Evolutionary conservation across 2,797 vertebrate genomes (phyloP).

Genomic region (Oreortyx pictus): DNA sequence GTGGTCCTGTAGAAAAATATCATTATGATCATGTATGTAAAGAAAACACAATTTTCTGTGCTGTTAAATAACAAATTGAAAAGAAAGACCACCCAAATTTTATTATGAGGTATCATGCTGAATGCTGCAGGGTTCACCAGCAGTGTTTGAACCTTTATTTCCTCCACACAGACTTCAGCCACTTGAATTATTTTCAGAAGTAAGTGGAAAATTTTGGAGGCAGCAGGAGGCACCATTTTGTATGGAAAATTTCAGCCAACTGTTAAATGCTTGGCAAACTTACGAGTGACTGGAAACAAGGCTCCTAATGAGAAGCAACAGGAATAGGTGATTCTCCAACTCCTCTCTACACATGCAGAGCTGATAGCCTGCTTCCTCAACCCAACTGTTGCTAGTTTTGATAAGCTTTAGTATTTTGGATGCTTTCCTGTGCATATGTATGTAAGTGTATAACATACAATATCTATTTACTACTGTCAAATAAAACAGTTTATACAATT

Average conservation of each 20-base stretch:
- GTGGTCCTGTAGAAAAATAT: constrained; percentile 43
- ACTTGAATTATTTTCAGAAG: constrained; percentile 36
- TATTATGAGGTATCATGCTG: not conserved
- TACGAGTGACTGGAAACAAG: not conserved
- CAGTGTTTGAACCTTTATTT: constrained; percentile 25
- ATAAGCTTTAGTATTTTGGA: not conserved
- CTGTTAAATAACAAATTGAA: not conserved
- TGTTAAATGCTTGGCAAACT: constrained; percentile 47
- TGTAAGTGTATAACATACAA: not conserved
- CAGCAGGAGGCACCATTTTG: constrained; percentile 37
- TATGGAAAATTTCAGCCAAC: constrained; percentile 37
- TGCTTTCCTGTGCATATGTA: not conserved
- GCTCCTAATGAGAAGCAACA: constrained; percentile 40
- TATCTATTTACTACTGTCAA: constrained; percentile 19
- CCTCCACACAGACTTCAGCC: constrained; percentile 5
- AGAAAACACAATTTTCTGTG: not conserved
- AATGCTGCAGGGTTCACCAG: not conserved
- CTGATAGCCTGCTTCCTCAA: constrained; percentile 19
- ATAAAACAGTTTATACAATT: not conserved
- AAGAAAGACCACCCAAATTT: not conserved
- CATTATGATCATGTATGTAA: not conserved
- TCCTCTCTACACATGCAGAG: not conserved
- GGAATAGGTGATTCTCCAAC: constrained; percentile 28
- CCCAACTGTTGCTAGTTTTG: constrained; percentile 25
- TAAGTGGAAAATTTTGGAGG: not conserved